Conservation (phyloP, 2,797 vertebrate species). For the Paguma larvata region DNA sequence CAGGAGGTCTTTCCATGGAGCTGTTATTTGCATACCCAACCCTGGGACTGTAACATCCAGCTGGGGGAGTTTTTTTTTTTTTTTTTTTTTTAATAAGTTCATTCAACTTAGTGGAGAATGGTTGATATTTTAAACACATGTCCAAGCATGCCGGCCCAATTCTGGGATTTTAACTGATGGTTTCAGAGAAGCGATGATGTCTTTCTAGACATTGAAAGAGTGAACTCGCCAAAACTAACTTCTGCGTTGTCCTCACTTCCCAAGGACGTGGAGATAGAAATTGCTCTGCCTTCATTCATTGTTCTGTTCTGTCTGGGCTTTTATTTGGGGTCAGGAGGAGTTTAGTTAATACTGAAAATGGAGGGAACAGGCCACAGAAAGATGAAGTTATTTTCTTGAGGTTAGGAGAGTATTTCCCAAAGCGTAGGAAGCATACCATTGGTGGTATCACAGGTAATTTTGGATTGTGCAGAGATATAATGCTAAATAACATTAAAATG, state of each 20-base stretch:
- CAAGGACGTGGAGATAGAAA: neutral
- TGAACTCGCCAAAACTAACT: neutral
- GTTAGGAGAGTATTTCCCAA: conserved; percentile 74
- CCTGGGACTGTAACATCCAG: neutral
- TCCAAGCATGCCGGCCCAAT: neutral
- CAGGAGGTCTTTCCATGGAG: neutral
- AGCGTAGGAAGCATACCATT: conserved; percentile 41
- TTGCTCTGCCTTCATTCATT: neutral
- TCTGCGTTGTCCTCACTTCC: neutral
- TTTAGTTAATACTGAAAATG: conserved; percentile 52
- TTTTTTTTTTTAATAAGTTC: neutral
- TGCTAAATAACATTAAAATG: neutral
- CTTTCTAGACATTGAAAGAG: neutral
- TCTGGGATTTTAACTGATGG: neutral
- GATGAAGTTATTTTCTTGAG: conserved; percentile 24
- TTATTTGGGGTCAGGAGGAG: neutral
- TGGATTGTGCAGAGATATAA: neutral
- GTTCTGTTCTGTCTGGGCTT: conserved; percentile 17
- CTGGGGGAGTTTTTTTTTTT: neutral
- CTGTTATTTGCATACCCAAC: neutral
- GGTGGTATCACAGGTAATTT: neutral
- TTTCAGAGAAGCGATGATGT: neutral
- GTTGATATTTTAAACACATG: neutral
- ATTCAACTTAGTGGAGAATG: conserved; percentile 24
- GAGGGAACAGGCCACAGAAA: neutral